These are phyloP conservation scores for Trypoxylus dichotomus DNA, from an alignment of 1,140 invertebrate genomes.

Conservation along the genomic window DNA sequence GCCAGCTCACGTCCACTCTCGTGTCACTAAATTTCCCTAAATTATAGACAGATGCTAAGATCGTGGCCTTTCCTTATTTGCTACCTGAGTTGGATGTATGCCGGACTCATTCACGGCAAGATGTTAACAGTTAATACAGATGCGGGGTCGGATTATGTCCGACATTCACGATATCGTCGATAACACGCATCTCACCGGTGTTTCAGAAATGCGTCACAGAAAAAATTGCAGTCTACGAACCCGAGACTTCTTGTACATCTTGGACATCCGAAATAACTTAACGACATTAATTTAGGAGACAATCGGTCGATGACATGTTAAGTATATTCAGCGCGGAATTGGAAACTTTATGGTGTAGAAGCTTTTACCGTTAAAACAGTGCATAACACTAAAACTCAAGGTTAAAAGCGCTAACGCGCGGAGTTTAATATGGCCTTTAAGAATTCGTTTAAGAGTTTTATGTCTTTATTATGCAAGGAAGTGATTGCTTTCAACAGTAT, in stretches of 20 bases:
- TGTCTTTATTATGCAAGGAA: conserved; percentile 22
- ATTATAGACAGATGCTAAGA: conserved; percentile 25
- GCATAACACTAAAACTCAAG: not conserved
- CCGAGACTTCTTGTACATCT: not conserved
- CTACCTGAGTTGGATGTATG: conserved; percentile 20
- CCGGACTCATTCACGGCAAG: conserved; percentile 20
- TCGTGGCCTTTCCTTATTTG: conserved; percentile 16
- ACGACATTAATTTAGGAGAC: conserved; percentile 3
- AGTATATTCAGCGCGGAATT: not conserved
- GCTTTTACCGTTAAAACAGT: not conserved
- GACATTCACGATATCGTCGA: conserved; percentile 21
- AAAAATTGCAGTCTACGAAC: conserved; percentile 3
- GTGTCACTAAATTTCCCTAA: conserved; percentile 25
- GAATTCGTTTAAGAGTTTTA: not conserved
- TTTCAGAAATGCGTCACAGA: not conserved
- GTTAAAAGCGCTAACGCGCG: not conserved
- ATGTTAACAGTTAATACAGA: conserved; percentile 25
- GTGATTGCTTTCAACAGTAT: not conserved
- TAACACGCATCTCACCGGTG: conserved; percentile 7
- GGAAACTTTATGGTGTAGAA: not conserved
- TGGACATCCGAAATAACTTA: conserved; percentile 1
- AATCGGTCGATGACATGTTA: conserved; percentile 22
- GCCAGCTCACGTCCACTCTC: not conserved
- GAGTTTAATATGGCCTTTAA: not conserved
- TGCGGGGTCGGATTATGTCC: conserved; percentile 13